phyloP scores from a whole-genome alignment of 2,797 vertebrate genomes.

The Coccyzus lansbergi region DNA sequence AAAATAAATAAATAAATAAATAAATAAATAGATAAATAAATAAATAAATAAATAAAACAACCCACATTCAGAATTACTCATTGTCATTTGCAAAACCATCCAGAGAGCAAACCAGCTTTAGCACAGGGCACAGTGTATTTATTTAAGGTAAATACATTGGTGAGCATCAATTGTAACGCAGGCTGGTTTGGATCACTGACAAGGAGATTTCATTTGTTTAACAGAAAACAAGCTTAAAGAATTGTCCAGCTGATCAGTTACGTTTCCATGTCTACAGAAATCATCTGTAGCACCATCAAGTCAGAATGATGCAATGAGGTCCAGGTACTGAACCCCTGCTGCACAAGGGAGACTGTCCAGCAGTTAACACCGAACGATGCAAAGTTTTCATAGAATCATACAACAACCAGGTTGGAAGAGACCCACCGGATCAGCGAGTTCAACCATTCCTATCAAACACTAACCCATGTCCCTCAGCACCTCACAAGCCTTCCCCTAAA shows the following conservation, averaged over 20 bases:
- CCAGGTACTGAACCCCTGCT: background rate
- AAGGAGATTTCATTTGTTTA: background rate
- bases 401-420: too few species aligned
- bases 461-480: too few species aligned
- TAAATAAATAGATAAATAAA: background rate
- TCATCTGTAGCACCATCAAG: background rate
- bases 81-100: background rate
- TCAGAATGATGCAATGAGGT: fast-evolving
- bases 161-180: background rate
- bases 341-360: background rate
- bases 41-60: background rate
- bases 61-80: background rate
- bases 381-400: too few species aligned
- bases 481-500: background rate
- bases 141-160: background rate
- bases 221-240: background rate
- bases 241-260: too few species aligned
- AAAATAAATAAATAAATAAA: background rate
- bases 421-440: too few species aligned
- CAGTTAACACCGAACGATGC: background rate
- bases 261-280: background rate
- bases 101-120: background rate
- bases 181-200: background rate
- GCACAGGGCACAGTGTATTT: background rate
- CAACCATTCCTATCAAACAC: too few species aligned